Base-by-base conservation (phyloP, 2,797 vertebrate genomes). In the Lateolabrax maculatus region DNA sequence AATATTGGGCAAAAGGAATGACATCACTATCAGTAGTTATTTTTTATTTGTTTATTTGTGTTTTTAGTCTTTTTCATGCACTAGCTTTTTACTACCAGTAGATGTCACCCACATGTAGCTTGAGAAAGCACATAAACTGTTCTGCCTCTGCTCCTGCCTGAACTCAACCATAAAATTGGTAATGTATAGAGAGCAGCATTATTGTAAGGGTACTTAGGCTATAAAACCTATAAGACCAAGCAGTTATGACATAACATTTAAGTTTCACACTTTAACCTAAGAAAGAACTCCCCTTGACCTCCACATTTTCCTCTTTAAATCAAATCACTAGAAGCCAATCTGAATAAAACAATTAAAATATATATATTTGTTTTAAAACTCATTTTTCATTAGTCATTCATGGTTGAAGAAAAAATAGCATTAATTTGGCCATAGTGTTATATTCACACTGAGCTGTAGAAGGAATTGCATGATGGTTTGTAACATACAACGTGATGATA, bases 71-170 rank as follows among this genome's bases (percentile, higher is more conserved):
- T 19, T 27, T 18, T 6, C 1, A 1, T 89, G 89, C 82, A 94
- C 68, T 73, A 36, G 12, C 58, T 4, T 34, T 21, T 11, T n/a
- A 25, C 34, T 0, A 27, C 90, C 93, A 90, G 53, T 83, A 94
- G 93, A 85, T 92, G 93, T 87, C 93, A 25, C 77, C 75, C 81
- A 71, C 31, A 34, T 48, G 52, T 34, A 77, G 60, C 9, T 19
- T 27, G 6, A 70, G 13, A 78, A 62, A 44, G 2, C 37, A 18
- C n/a, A 41, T 5, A 74, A 12, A 21, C 0, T 8, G n/a, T n/a
- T n/a, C n/a, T n/a, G n/a, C n/a, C 3, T 1, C 37, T 56, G 69
- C 36, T 67, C n/a, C 19, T 69, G 71, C 21, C 27, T 60, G 18
- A 84, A 74, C 37, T 62, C 39, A 44, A 34, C 46, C 57, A 27